Conservation (phyloP, 2,113 vertebrate species). For the Corydoras maculifer region DNA sequence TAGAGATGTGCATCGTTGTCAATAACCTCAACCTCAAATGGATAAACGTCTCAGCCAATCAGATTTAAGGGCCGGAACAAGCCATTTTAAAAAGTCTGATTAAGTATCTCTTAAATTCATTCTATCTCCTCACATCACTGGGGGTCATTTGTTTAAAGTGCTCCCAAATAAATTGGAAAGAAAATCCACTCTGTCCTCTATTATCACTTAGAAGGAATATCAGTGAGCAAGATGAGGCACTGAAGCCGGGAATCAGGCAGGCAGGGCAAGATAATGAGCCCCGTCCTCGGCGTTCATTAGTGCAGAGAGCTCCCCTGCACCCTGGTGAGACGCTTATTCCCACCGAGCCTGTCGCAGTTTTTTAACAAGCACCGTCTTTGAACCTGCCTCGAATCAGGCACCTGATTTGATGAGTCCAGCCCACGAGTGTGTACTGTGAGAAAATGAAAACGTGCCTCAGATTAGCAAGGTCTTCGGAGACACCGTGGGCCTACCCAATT, state of each 20-base stretch:
- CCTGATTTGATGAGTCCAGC: constrained; percentile 59
- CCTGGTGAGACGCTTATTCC: constrained; percentile 54
- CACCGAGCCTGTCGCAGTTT: constrained; percentile 58
- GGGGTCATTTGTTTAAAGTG: constrained; percentile 1
- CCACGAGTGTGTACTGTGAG: constrained; percentile 51
- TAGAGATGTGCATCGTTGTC: too few species aligned
- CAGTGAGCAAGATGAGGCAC: constrained; percentile 27
- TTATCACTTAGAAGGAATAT: constrained; percentile 29
- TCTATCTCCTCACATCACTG: neutral
- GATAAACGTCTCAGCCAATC: too few species aligned
- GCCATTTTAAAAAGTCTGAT: neutral
- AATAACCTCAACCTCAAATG: too few species aligned
- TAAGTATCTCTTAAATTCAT: neutral
- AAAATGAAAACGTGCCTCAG: constrained; percentile 53
- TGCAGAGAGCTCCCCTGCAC: constrained; percentile 58
- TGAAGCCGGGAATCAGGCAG: constrained; percentile 45
- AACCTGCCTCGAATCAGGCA: constrained; percentile 53
- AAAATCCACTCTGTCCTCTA: constrained; percentile 19
- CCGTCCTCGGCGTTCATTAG: constrained; percentile 66
- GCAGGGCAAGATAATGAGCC: constrained; percentile 56
- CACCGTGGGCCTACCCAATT: constrained; percentile 29
- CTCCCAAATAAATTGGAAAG: constrained; percentile 15
- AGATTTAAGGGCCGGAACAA: too few species aligned
- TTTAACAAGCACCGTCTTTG: constrained; percentile 63
- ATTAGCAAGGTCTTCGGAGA: constrained; percentile 50